A percentile compares a stretch with the other conserved stretches of the same genome.
phyloP scores from a whole-genome alignment of 2,797 vertebrate genomes.

The Rhynchotus rufescens region DNA sequence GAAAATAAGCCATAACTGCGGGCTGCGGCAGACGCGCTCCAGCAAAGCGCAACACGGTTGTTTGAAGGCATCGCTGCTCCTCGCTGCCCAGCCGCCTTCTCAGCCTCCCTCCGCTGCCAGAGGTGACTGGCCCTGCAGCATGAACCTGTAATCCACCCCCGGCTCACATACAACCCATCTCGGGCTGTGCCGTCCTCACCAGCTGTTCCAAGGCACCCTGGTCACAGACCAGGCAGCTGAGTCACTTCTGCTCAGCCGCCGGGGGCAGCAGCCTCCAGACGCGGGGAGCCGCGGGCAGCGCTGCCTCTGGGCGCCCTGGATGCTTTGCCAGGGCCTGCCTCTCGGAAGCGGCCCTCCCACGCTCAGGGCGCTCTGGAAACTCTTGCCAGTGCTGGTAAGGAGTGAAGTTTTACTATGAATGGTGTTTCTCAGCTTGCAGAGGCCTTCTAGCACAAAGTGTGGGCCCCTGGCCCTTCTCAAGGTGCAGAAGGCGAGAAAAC shows the following conservation, averaged over 20 bases:
- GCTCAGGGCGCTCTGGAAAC: neutral
- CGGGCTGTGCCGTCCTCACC: accelerated
- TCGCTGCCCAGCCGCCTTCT: neutral
- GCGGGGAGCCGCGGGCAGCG: neutral
- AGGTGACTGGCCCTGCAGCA: too few relatives aligned
- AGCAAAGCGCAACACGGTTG: neutral
- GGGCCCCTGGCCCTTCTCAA: neutral
- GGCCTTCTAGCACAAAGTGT: accelerated
- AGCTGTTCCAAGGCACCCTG: too few relatives aligned
- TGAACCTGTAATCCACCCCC: neutral
- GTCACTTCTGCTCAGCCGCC: neutral
- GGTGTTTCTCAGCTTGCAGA: neutral
- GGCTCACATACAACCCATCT: accelerated
- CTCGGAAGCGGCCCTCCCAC: neutral
- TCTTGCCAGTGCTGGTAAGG: neutral
- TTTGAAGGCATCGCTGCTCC: neutral
- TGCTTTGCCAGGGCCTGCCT: neutral
- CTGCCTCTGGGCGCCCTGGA: neutral
- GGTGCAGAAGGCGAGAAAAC: neutral
- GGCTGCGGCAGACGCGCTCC: neutral
- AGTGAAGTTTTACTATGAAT: neutral
- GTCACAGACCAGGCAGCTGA: neutral
- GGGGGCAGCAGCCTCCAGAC: neutral
- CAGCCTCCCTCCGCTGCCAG: neutral
- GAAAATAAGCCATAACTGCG: neutral